These are phyloP conservation scores for Crotalus helleri DNA, from an alignment of 2,113 vertebrate species.

Conservation along the genomic window DNA sequence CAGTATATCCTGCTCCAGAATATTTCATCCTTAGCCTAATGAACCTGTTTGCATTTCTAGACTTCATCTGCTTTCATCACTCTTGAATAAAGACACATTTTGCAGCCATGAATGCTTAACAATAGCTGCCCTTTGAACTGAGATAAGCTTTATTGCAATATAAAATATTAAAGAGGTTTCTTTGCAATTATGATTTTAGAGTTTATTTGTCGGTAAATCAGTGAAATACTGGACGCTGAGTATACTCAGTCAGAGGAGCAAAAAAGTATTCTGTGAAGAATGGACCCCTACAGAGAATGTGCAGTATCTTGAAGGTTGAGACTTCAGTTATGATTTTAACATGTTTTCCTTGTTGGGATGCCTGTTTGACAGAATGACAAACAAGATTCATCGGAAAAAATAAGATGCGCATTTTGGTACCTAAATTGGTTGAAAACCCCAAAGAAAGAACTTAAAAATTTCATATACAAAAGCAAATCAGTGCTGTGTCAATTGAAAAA, in stretches of 20 bases:
- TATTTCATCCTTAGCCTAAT: neutral
- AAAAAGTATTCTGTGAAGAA: neutral
- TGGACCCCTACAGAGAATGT: neutral
- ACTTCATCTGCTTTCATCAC: neutral
- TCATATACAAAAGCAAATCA: neutral
- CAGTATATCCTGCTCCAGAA: neutral
- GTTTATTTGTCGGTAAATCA: neutral
- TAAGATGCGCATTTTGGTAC: neutral
- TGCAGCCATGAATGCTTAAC: neutral
- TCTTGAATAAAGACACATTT: neutral
- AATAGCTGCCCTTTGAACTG: neutral
- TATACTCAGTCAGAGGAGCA: neutral
- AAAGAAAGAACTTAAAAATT: neutral
- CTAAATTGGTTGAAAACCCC: neutral
- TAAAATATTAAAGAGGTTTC: constrained; percentile 10
- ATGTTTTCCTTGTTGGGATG: neutral
- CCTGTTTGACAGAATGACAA: neutral
- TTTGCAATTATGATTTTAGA: neutral
- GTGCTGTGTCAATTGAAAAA: neutral
- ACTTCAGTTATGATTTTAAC: neutral
- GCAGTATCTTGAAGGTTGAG: neutral
- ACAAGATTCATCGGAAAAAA: neutral
- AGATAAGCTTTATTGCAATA: neutral
- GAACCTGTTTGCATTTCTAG: neutral
- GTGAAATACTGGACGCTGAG: neutral